Conservation (phyloP, 2,888 invertebrate genomes). For the Rhaphigaster nebulosa region DNA sequence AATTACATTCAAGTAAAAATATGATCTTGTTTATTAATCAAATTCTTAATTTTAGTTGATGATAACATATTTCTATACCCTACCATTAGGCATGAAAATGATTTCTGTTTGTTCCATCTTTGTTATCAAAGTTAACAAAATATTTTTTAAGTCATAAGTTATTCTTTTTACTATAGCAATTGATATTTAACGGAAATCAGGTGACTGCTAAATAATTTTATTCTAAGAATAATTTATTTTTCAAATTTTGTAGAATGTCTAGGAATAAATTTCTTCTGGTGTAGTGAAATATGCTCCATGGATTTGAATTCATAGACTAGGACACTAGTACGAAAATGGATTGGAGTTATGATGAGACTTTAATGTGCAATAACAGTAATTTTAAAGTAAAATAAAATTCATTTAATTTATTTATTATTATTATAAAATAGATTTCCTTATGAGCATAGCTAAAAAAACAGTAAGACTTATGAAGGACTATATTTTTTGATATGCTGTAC, state of each 20-base stretch:
- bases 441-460: neutral
- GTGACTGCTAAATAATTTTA: neutral
- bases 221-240: neutral
- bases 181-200: neutral
- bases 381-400: neutral
- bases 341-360: neutral
- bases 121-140: neutral
- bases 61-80: neutral
- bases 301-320: neutral
- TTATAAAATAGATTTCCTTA: neutral
- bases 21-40: neutral
- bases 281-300: too few relatives aligned
- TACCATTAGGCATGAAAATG: neutral
- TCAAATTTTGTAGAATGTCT: neutral
- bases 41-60: neutral
- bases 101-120: neutral
- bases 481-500: neutral
- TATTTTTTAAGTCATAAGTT: neutral
- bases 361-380: neutral
- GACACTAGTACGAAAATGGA: neutral
- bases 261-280: neutral
- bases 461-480: too few relatives aligned
- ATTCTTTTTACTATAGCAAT: neutral
- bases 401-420: neutral
- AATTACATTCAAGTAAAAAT: neutral